phyloP scores from a whole-genome alignment of 2,888 invertebrate species.

The Stenichneumon culpator region DNA sequence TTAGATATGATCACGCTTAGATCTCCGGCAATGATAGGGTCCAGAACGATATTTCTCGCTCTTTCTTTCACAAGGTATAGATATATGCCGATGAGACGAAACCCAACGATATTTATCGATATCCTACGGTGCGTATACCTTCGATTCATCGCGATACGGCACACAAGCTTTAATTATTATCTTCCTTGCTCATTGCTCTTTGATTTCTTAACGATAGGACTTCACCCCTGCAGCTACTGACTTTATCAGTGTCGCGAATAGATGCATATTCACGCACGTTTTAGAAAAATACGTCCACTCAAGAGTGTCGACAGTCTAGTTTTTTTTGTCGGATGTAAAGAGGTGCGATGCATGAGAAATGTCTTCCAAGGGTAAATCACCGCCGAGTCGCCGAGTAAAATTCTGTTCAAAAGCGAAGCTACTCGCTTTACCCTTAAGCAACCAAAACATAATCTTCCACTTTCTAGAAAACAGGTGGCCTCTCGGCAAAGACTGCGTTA shows the following conservation, averaged over 20 bases:
- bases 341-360: background rate
- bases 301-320: background rate
- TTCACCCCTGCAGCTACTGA: background rate
- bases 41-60: constrained; percentile 55
- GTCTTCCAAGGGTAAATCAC: background rate
- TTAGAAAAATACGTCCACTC: background rate
- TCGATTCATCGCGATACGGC: constrained; percentile 30
- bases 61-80: constrained; percentile 27
- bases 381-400: background rate
- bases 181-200: constrained; percentile 5
- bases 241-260: background rate
- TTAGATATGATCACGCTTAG: constrained; percentile 77
- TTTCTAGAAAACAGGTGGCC: background rate
- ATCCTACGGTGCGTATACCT: constrained; percentile 28
- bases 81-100: constrained; percentile 15
- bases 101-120: constrained; percentile 53
- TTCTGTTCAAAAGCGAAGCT: background rate
- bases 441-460: background rate
- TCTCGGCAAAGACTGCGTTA: background rate
- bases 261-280: background rate
- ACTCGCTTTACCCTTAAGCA: background rate
- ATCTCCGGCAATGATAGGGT: constrained; percentile 70
- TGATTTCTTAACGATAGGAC: constrained; percentile 7
- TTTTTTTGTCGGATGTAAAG: no score
- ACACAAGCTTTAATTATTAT: constrained; percentile 17